Percentiles rank a stretch among this genome's conserved stretches.
phyloP scores from a whole-genome alignment of 2,888 invertebrate species.

The Hedya salicella region DNA sequence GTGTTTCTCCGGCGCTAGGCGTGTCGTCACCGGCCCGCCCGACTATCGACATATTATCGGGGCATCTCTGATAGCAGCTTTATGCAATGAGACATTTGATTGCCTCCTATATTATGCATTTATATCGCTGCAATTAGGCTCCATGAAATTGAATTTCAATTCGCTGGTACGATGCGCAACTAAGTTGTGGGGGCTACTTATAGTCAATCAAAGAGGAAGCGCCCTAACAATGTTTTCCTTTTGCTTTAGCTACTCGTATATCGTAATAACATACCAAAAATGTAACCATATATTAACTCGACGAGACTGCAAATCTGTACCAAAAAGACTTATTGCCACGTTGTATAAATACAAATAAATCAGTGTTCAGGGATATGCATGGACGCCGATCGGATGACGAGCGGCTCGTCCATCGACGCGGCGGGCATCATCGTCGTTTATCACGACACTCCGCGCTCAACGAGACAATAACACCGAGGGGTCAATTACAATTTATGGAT shows the following conservation, averaged over 20 bases:
- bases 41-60: not conserved
- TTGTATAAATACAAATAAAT: conserved; percentile 4
- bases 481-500: conserved; percentile 39
- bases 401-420: not conserved
- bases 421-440: conserved; percentile 26
- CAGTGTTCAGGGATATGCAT: not conserved
- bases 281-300: too few relatives aligned
- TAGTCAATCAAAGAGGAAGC: not conserved
- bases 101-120: not conserved
- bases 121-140: not conserved
- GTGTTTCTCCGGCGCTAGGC: conserved; percentile 13
- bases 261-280: too few relatives aligned
- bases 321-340: too few relatives aligned
- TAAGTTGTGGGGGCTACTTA: conserved; percentile 3
- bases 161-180: not conserved
- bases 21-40: conserved; percentile 10
- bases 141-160: conserved; percentile 1
- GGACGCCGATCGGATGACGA: conserved; percentile 21
- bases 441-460: conserved; percentile 17
- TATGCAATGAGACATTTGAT: not conserved
- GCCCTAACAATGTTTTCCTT: not conserved
- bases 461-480: conserved; percentile 40
- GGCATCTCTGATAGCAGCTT: not conserved
- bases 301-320: too few relatives aligned
- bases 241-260: too few relatives aligned